These are phyloP conservation scores for Ploceus nigricollis DNA, from an alignment of 2,113 vertebrate genomes.

Conservation along the genomic window DNA sequence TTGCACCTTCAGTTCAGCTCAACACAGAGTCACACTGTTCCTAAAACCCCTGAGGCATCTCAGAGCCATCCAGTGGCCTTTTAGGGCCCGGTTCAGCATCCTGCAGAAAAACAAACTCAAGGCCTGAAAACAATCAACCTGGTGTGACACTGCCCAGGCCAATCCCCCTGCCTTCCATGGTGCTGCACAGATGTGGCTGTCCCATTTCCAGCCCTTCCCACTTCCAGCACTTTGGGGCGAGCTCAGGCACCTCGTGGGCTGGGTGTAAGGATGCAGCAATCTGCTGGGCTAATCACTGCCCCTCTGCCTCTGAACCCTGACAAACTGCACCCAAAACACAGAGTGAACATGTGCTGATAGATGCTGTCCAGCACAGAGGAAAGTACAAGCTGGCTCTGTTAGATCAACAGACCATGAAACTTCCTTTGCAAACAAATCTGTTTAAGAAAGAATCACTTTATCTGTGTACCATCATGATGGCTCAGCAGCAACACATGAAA, in stretches of 20 bases:
- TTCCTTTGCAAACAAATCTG: neutral
- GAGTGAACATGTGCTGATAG: accelerated
- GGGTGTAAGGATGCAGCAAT: neutral
- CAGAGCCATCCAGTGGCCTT: neutral
- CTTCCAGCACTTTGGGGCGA: accelerated
- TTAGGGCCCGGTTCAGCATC: neutral
- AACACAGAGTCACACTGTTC: neutral
- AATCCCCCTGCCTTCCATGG: accelerated
- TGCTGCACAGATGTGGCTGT: accelerated
- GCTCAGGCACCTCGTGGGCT: neutral
- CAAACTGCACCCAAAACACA: neutral
- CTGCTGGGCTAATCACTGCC: neutral
- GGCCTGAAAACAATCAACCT: neutral
- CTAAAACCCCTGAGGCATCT: neutral
- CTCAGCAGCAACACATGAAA: neutral
- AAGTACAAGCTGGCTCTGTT: neutral
- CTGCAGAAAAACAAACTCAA: neutral
- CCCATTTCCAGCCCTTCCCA: neutral
- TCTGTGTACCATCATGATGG: accelerated
- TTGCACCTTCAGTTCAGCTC: neutral
- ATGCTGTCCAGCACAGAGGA: neutral
- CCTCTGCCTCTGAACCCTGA: neutral
- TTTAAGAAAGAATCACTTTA: neutral
- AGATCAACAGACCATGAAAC: neutral
- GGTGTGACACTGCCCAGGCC: neutral